Evolutionary conservation across 2,797 vertebrate species (phyloP).

Genomic region (Gallinago stenura): DNA sequence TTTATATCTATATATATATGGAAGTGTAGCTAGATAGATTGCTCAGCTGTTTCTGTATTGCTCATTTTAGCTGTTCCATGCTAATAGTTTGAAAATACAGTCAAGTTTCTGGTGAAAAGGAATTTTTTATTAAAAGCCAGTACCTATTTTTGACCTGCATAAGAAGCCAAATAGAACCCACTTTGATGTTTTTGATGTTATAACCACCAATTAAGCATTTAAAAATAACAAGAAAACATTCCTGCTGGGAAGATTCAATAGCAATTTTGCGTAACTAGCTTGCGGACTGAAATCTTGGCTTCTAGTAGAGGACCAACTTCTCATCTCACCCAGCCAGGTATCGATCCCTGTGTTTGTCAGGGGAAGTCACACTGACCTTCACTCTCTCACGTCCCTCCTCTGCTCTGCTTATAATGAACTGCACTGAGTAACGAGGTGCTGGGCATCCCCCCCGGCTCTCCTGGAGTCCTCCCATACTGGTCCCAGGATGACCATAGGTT

Average conservation of each 20-base stretch:
- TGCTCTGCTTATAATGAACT: not conserved
- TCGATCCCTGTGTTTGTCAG: not conserved
- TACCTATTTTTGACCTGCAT: not conserved
- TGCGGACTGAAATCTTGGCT: not conserved
- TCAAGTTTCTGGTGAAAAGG: not conserved
- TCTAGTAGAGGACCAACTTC: not conserved
- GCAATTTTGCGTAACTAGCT: not conserved
- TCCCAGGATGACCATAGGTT: not conserved
- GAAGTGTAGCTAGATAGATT: not conserved
- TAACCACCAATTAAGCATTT: not conserved
- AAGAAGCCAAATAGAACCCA: not conserved
- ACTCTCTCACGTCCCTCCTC: not conserved
- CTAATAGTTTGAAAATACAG: not conserved
- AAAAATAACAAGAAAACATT: constrained; percentile 19
- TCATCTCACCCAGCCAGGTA: not conserved
- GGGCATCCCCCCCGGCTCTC: not conserved
- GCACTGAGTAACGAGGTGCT: not conserved
- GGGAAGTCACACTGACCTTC: not conserved
- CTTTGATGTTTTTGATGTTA: not conserved
- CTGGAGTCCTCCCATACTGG: not conserved
- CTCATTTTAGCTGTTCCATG: not conserved
- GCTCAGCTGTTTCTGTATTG: not conserved
- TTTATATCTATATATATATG: not conserved
- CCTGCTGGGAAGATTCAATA: not conserved
- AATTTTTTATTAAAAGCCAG: not conserved